A percentile compares a stretch with the other conserved stretches of the same genome.
Evolutionary conservation across 2,797 vertebrate genomes (phyloP).

Genomic region (Acipenser transmontanus): DNA sequence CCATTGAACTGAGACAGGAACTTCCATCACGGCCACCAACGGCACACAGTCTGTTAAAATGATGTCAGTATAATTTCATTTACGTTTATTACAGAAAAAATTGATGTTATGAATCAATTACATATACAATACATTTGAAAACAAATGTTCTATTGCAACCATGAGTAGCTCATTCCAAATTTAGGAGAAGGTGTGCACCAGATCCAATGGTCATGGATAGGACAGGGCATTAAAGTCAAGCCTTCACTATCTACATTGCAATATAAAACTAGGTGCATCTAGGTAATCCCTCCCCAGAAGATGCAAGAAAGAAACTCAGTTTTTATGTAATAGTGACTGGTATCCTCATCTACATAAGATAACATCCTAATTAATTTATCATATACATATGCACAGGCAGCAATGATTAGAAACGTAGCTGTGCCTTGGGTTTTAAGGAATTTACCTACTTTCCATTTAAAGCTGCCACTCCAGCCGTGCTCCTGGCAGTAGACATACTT

Average conservation of each 20-base stretch:
- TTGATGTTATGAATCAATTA: not conserved
- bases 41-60: conserved; percentile 52
- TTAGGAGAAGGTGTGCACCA: not conserved
- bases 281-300: too few relatives aligned
- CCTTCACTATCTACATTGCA: too few relatives aligned
- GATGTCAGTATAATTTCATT: conserved; percentile 3
- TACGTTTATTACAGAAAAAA: not conserved
- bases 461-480: conserved; percentile 65
- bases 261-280: too few relatives aligned
- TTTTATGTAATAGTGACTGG: too few relatives aligned
- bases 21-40: conserved; percentile 67
- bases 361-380: not conserved
- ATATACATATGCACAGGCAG: too few relatives aligned
- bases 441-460: conserved; percentile 70
- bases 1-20: conserved; percentile 67
- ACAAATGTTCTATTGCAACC: not conserved
- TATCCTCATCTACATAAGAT: conserved; percentile 8
- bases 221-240: too few relatives aligned
- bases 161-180: too few relatives aligned
- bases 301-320: too few relatives aligned
- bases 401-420: too few relatives aligned
- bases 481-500: conserved; percentile 67
- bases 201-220: not conserved
- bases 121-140: not conserved
- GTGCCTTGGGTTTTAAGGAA: conserved; percentile 7